Conservation (phyloP, 2,113 vertebrate genomes). For the Struthidea cinerea region DNA sequence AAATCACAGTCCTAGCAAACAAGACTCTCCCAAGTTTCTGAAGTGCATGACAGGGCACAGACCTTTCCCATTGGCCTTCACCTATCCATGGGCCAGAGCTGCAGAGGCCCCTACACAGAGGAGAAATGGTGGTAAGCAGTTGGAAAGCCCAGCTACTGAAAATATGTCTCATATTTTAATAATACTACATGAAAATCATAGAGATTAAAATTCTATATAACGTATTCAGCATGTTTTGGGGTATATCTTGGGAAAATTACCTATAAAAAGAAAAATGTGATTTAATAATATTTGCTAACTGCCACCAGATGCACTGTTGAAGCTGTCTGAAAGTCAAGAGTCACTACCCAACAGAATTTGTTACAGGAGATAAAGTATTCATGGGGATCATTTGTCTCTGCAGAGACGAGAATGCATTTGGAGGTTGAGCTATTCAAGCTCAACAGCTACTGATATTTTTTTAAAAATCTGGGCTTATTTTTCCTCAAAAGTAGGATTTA, state of each 20-base stretch:
- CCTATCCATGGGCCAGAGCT: not conserved
- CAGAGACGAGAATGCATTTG: not conserved
- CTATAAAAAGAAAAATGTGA: not conserved
- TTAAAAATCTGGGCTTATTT: not conserved
- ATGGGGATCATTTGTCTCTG: not conserved
- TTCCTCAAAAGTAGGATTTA: not conserved
- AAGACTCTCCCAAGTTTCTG: not conserved
- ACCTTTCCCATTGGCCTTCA: not conserved
- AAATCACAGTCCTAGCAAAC: not conserved
- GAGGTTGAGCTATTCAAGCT: not conserved
- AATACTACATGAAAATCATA: not conserved
- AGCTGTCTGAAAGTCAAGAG: not conserved
- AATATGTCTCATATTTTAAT: not conserved
- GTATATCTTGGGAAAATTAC: slow-evolving; percentile 5
- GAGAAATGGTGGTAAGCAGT: not conserved
- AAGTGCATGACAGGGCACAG: not conserved
- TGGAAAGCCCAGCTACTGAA: not conserved
- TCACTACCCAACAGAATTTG: not conserved
- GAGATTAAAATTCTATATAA: slow-evolving; percentile 25
- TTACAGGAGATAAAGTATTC: not conserved
- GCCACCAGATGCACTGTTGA: not conserved
- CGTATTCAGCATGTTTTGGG: not conserved
- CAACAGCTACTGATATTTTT: not conserved
- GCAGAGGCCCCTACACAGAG: not conserved
- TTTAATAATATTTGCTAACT: slow-evolving; percentile 18